A percentile compares a stretch with the other conserved stretches of the same genome.
phyloP scores from a whole-genome alignment of 2,888 invertebrate genomes.

The Hemicrepidius hirtus region DNA sequence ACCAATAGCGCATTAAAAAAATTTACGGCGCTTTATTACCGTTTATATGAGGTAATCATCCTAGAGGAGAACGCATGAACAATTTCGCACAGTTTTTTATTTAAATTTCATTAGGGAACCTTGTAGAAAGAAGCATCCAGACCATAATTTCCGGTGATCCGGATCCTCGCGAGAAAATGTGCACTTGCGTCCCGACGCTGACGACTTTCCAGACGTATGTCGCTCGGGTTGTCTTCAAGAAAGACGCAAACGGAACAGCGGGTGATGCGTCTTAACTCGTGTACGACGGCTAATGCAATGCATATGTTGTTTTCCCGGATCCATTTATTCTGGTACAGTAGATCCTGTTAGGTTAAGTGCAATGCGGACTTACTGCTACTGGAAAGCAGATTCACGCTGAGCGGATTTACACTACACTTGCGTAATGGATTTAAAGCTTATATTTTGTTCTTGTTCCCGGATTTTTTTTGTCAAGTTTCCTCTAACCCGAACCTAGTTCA shows the following conservation, averaged over 20 bases:
- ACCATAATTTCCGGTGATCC: conserved; percentile 36
- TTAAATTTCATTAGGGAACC: conserved; percentile 46
- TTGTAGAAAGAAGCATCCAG: conserved; percentile 30
- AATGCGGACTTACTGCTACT: conserved; percentile 52
- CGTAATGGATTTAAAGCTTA: conserved; percentile 44
- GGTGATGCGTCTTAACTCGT: conserved; percentile 48
- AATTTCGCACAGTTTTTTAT: conserved; percentile 37
- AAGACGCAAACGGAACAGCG: conserved; percentile 28
- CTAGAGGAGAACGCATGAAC: not conserved
- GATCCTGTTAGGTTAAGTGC: conserved; percentile 68
- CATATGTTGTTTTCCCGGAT: conserved; percentile 71
- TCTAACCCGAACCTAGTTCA: not conserved
- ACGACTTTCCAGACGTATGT: conserved; percentile 39
- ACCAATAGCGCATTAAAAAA: conserved; percentile 35
- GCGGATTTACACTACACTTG: conserved; percentile 49
- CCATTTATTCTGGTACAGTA: conserved; percentile 69
- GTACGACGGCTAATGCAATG: conserved; percentile 65
- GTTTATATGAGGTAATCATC: conserved; percentile 34
- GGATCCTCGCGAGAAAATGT: conserved; percentile 42
- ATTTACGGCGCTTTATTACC: conserved; percentile 35
- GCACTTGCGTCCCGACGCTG: conserved; percentile 39
- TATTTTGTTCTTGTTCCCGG: conserved; percentile 36
- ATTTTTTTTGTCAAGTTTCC: conserved; percentile 27
- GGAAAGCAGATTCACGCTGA: conserved; percentile 49
- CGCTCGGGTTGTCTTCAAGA: conserved; percentile 22